These are phyloP conservation scores for Sesia apiformis DNA, from an alignment of 2,888 invertebrate genomes.

Conservation along the genomic window DNA sequence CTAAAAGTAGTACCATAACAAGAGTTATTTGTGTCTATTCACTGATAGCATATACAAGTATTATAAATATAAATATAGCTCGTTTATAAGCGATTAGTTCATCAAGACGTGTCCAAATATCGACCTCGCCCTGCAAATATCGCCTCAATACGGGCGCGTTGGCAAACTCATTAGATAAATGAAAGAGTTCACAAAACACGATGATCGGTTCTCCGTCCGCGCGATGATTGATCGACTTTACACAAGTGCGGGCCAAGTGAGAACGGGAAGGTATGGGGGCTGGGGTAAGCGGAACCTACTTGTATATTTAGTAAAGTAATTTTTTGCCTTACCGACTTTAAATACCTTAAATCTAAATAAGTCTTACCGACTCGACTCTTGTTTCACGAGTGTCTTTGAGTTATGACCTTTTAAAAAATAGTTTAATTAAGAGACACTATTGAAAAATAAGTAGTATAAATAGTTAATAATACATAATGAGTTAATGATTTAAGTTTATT, in stretches of 20 bases:
- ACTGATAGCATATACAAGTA: no score
- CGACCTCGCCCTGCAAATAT: constrained; percentile 31
- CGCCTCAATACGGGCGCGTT: constrained; percentile 10
- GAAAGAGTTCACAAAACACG: constrained; percentile 63
- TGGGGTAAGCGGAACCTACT: constrained; percentile 1
- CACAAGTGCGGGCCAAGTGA: constrained; percentile 1
- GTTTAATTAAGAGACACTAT: no score
- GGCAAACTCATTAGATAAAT: constrained; percentile 64
- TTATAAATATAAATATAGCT: constrained; percentile 4
- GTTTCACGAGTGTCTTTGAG: constrained; percentile 36
- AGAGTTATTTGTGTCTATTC: no score
- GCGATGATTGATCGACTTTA: constrained; percentile 47
- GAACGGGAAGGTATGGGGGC: neutral
- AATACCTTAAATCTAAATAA: no score
- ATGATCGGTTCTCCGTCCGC: constrained; percentile 21
- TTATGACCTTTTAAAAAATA: constrained; percentile 21
- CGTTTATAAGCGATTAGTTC: constrained; percentile 42
- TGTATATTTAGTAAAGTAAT: no score
- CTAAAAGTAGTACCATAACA: no score
- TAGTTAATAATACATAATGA: no score
- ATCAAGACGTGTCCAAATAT: constrained; percentile 45
- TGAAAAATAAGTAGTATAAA: no score
- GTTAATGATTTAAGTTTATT: no score
- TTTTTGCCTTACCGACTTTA: no score
- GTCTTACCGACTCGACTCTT: no score